These are phyloP conservation scores for Balaenoptera acutorostrata DNA, from an alignment of 2,113 vertebrate genomes.

Conservation along the genomic window DNA sequence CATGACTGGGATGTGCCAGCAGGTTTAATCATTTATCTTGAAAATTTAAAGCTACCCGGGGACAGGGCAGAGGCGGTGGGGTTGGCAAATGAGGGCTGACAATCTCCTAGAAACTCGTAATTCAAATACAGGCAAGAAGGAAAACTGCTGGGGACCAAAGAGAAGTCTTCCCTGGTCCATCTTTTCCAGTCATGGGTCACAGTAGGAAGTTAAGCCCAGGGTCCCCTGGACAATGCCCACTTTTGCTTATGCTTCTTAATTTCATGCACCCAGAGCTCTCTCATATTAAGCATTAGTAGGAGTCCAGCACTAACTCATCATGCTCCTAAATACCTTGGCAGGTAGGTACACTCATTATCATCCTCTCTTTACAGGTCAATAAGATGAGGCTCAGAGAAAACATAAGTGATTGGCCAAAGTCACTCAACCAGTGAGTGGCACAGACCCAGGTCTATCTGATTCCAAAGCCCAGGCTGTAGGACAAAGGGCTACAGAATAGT, in stretches of 20 bases:
- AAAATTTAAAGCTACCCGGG: not conserved
- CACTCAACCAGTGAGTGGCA: not conserved
- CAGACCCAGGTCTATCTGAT: not conserved
- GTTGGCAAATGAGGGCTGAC: not conserved
- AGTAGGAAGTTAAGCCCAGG: not conserved
- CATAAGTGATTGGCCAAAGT: not conserved
- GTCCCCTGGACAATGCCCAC: not conserved
- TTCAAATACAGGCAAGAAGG: not conserved
- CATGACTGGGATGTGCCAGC: not conserved
- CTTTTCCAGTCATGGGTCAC: not conserved
- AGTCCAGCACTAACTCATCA: not conserved
- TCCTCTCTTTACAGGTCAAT: not conserved
- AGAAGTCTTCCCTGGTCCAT: not conserved
- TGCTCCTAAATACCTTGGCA: not conserved
- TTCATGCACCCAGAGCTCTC: not conserved
- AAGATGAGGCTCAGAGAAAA: not conserved
- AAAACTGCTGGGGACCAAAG: not conserved
- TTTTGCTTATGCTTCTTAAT: not conserved
- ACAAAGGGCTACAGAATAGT: not conserved
- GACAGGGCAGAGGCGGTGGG: rapidly evolving
- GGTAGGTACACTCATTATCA: not conserved
- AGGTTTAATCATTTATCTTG: not conserved
- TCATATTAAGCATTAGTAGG: not conserved
- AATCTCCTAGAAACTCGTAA: not conserved
- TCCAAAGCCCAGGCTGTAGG: not conserved